A percentile compares a stretch with the other conserved stretches of the same genome.
Conservation (phyloP, 1,140 invertebrate species). For the Kradibia gibbosae region DNA sequence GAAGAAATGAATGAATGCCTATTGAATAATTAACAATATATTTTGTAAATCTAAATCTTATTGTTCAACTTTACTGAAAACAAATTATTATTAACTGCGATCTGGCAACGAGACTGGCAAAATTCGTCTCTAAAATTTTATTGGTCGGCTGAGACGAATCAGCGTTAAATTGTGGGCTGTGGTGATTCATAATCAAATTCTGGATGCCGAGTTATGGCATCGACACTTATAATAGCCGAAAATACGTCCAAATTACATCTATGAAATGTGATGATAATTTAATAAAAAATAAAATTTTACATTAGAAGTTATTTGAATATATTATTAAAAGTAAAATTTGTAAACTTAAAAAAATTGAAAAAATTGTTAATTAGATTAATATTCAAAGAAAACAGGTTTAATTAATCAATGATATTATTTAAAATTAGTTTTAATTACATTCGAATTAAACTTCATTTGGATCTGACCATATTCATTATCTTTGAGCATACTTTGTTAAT, state of each 20-base stretch:
- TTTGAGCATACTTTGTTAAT: constrained; percentile 67
- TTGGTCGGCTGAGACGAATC: constrained; percentile 72
- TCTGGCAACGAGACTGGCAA: constrained; percentile 76
- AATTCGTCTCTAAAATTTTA: constrained; percentile 73
- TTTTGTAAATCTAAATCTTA: neutral
- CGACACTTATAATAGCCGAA: constrained; percentile 71
- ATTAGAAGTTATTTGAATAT: too few species aligned
- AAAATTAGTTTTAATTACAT: neutral
- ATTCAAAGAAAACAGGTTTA: neutral
- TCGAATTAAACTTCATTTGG: neutral
- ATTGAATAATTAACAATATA: neutral
- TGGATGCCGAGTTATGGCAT: constrained; percentile 70
- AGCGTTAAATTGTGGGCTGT: constrained; percentile 77
- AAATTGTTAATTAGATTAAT: neutral
- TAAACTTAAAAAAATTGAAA: neutral
- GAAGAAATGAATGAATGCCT: neutral
- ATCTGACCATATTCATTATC: neutral
- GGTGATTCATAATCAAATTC: constrained; percentile 72
- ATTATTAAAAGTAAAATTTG: neutral
- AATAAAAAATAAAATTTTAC: neutral
- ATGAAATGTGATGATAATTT: constrained; percentile 55
- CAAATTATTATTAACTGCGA: constrained; percentile 65
- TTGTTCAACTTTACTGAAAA: neutral
- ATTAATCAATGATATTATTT: neutral
- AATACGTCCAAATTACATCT: constrained; percentile 71